A percentile compares a stretch with the other conserved stretches of the same genome.
These are phyloP conservation scores for Peucedramus taeniatus DNA, from an alignment of 2,113 vertebrate species.

Conservation along the genomic window DNA sequence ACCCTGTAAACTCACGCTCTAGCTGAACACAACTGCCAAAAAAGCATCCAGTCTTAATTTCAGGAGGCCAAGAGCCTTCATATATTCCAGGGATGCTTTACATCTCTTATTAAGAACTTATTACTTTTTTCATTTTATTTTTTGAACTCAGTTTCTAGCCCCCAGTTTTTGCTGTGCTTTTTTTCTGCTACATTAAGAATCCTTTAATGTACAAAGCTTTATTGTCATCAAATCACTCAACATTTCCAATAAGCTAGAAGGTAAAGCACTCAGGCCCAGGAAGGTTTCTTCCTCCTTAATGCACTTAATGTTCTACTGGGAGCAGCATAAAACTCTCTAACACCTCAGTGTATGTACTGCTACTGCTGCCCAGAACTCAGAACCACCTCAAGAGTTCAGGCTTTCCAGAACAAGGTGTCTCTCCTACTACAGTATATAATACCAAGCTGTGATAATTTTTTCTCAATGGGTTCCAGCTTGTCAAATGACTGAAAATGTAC, in stretches of 20 bases:
- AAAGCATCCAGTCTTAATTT: neutral
- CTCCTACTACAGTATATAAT: neutral
- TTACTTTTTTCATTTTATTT: neutral
- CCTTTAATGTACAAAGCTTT: neutral
- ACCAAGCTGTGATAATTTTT: neutral
- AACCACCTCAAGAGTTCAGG: neutral
- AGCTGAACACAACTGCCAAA: neutral
- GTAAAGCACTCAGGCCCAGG: neutral
- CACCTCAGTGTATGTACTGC: neutral
- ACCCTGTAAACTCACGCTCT: neutral
- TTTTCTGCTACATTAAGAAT: neutral
- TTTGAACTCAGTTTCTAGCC: neutral
- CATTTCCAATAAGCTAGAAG: neutral
- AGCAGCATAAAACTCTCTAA: neutral
- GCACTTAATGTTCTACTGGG: neutral
- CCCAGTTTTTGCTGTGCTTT: neutral
- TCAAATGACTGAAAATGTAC: neutral
- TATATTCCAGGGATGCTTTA: neutral
- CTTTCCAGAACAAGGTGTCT: neutral
- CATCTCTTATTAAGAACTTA: neutral
- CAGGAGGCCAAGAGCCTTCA: neutral
- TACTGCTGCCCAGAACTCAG: neutral
- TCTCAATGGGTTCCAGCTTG: neutral
- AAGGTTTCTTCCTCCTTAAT: neutral
- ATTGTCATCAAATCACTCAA: neutral